phyloP scores from a whole-genome alignment of 2,888 invertebrate genomes.

The Caenorhabditis sulstoni region DNA sequence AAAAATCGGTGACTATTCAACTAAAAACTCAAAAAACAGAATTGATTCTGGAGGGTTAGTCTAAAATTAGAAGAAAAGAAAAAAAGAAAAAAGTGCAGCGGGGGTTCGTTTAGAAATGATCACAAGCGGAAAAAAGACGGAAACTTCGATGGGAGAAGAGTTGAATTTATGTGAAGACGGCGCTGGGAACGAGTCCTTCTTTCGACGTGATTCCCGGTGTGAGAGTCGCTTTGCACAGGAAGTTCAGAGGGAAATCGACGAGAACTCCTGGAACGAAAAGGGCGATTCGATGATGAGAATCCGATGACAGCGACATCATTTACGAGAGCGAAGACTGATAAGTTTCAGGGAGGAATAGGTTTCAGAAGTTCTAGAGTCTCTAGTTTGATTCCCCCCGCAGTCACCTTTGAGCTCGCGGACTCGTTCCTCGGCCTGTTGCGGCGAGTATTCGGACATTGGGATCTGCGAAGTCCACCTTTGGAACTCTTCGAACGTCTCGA shows the following conservation, averaged over 20 bases:
- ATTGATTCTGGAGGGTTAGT: no score
- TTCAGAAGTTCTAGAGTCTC: no score
- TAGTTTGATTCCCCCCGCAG: no score
- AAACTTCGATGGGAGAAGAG: not conserved
- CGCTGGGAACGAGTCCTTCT: conserved; percentile 93
- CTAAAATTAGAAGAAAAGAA: no score
- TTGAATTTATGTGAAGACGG: conserved; percentile 87
- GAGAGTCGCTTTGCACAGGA: conserved; percentile 90
- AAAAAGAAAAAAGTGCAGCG: not conserved
- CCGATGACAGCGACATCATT: not conserved
- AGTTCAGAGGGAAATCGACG: conserved; percentile 91
- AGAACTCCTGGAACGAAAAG: conserved; percentile 86
- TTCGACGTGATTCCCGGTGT: conserved; percentile 90
- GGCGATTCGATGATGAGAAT: no score
- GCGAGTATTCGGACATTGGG: conserved; percentile 87
- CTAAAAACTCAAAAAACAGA: no score
- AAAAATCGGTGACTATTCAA: conserved; percentile 6
- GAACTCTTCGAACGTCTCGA: conserved; percentile 88
- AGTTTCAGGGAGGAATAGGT: no score
- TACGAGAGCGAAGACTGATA: no score
- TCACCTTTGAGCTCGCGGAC: conserved; percentile 80
- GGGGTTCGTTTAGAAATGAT: not conserved
- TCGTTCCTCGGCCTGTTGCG: conserved; percentile 80
- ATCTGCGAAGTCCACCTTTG: conserved; percentile 86
- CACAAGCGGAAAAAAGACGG: not conserved